These are phyloP conservation scores for Chiropotes sagulatus DNA, from an alignment of 2,797 vertebrate species.

Conservation along the genomic window DNA sequence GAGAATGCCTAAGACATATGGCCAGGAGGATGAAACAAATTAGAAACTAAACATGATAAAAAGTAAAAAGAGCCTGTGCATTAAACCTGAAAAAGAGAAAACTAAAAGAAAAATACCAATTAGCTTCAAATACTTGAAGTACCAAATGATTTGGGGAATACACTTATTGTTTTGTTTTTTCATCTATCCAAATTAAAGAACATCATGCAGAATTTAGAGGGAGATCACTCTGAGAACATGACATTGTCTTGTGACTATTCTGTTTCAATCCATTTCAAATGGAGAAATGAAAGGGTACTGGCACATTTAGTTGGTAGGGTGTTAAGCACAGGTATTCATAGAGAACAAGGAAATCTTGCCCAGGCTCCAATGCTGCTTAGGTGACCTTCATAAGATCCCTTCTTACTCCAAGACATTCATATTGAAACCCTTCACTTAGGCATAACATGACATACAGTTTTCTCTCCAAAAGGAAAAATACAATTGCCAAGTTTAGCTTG, in stretches of 20 bases:
- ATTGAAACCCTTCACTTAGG: not conserved
- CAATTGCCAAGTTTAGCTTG: not conserved
- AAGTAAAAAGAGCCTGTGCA: not conserved
- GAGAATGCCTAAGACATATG: constrained; percentile 21
- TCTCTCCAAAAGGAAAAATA: not conserved
- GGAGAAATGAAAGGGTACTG: not conserved
- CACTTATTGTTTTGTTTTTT: not conserved
- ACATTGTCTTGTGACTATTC: not conserved
- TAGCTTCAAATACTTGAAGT: not conserved
- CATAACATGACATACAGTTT: not conserved
- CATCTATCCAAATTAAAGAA: not conserved
- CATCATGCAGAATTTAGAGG: not conserved
- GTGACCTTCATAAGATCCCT: not conserved
- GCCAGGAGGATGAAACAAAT: not conserved
- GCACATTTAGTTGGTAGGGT: not conserved
- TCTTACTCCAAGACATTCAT: no score
- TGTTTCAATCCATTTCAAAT: not conserved
- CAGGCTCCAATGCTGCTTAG: not conserved
- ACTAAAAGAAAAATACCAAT: not conserved
- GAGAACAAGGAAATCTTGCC: not conserved
- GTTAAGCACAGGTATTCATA: not conserved
- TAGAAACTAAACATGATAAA: constrained; percentile 4
- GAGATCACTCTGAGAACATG: not conserved
- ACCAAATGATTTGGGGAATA: not conserved
- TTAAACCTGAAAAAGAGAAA: not conserved